Evolutionary conservation across 1,140 invertebrate genomes (phyloP).

Genomic region (Mesaphorura yosii): DNA sequence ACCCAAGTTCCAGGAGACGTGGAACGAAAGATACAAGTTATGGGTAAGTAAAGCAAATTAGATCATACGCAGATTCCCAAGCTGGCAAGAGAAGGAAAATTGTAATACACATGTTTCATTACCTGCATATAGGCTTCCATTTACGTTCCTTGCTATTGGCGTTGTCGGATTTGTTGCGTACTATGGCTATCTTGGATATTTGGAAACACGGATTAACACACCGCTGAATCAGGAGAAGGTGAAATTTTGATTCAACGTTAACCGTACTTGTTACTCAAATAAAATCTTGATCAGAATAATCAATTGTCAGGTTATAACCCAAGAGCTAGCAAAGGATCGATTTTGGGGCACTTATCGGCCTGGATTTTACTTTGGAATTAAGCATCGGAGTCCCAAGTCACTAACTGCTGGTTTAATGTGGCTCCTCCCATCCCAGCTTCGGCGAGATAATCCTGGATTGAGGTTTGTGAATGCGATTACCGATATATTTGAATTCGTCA

Average conservation of each 20-base stretch:
- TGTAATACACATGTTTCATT: no score
- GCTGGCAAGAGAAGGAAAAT: no score
- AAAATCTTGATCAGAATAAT: conserved; percentile 1
- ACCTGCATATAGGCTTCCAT: conserved; percentile 5
- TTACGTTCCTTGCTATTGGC: not conserved
- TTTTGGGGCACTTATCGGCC: conserved; percentile 91
- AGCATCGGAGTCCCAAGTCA: conserved; percentile 74
- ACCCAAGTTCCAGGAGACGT: no score
- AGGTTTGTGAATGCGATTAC: conserved; percentile 35
- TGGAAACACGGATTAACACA: conserved; percentile 77
- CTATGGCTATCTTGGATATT: conserved; percentile 65
- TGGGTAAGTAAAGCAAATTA: no score
- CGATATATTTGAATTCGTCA: not conserved
- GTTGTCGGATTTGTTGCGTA: conserved; percentile 40
- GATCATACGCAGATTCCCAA: no score
- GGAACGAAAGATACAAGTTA: no score
- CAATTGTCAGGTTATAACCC: conserved; percentile 46
- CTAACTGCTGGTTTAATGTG: conserved; percentile 91
- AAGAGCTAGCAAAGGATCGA: conserved; percentile 55
- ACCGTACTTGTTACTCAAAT: not conserved
- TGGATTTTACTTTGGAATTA: conserved; percentile 77
- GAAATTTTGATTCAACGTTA: no score
- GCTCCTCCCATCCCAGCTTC: conserved; percentile 64
- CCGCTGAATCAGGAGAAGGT: conserved; percentile 66
- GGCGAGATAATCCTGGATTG: conserved; percentile 53